Base-by-base conservation (phyloP, 2,113 vertebrate genomes). In the Phycodurus eques region DNA sequence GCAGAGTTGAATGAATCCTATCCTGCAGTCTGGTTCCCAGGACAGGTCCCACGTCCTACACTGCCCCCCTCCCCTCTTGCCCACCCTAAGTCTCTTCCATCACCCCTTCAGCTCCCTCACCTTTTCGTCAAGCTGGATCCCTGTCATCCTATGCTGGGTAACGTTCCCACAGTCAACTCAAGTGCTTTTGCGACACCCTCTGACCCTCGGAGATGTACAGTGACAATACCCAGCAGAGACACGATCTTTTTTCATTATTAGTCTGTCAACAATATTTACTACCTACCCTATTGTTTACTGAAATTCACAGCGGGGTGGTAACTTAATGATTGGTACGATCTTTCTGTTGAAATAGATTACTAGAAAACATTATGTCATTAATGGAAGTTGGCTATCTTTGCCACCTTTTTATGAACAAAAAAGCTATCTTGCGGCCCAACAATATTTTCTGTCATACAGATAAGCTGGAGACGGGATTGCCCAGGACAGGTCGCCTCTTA, bases 21-120 rank as follows among this genome's bases (percentile, higher is more conserved):
- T 99, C 98, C 98, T 98, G 96, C 92, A 95, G 92, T 94, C 92
- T 90, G 89, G 96, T 99, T 99, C 97, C 96, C 98, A 99, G 96
- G 97, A 95, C 95, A 93, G 88, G 88, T 94, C 95, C 93, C 95
- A 95, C 94, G 94, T 96, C 95, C 94, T 92, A 93, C 87, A 88
- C 92, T 95, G 94, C 94, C 93, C 92, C 92, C 93, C 89, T 61
- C 92, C 87, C 92, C 87, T 80, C 81, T 63, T 90, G 44, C 94
- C 94, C 94, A 94, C 93, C 93, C 88, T 35, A 89, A 91, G 93
- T 94, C 93, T 90, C 92, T 82, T 87, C 89, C 89, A 85, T 85
- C 82, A 76, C 62, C 79, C 86, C 75, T 87, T 91, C 92, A 92
- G 92, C 93, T 94, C 74, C 77, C 68, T 88, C 83, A 84, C 85